Conservation (phyloP, 1,140 invertebrate genomes). For the Drosophila parvula region DNA sequence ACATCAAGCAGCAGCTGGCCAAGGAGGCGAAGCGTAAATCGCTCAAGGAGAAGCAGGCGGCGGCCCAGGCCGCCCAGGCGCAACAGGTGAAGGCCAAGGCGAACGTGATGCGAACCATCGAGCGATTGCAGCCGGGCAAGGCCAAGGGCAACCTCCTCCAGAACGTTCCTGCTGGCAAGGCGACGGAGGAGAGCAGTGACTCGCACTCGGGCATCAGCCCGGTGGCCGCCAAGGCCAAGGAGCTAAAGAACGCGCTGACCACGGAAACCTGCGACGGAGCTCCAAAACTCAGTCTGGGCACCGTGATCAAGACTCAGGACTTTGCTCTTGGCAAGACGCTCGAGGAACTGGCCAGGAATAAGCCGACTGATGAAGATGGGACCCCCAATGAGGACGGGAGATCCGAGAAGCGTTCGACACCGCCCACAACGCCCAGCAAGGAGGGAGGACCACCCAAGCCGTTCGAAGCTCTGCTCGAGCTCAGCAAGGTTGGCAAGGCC, state of each 20-base stretch:
- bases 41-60: slow-evolving; percentile 75
- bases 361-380: slow-evolving; percentile 67
- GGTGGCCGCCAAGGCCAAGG: slow-evolving; percentile 85
- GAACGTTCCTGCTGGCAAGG: slow-evolving; percentile 84
- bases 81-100: slow-evolving; percentile 85
- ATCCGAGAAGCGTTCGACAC: slow-evolving; percentile 23
- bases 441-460: slow-evolving; percentile 48
- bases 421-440: slow-evolving; percentile 39
- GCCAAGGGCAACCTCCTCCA: slow-evolving; percentile 92
- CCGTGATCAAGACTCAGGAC: slow-evolving; percentile 89
- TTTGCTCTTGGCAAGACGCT: slow-evolving; percentile 86
- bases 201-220: slow-evolving; percentile 34
- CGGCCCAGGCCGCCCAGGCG: slow-evolving; percentile 54
- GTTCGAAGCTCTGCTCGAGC: slow-evolving; percentile 64
- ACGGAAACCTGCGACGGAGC: slow-evolving; percentile 87
- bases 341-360: slow-evolving; percentile 84
- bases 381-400: slow-evolving; percentile 66
- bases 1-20: slow-evolving; percentile 78
- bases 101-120: slow-evolving; percentile 92
- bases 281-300: slow-evolving; percentile 92
- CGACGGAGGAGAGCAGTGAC: slow-evolving; percentile 60
- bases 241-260: slow-evolving; percentile 85
- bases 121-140: slow-evolving; percentile 92
- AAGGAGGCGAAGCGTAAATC: slow-evolving; percentile 80
- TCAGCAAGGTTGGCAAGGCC: slow-evolving; percentile 44